Base-by-base conservation (phyloP, 2,113 vertebrate genomes). In the Himantopus leucocephalus region DNA sequence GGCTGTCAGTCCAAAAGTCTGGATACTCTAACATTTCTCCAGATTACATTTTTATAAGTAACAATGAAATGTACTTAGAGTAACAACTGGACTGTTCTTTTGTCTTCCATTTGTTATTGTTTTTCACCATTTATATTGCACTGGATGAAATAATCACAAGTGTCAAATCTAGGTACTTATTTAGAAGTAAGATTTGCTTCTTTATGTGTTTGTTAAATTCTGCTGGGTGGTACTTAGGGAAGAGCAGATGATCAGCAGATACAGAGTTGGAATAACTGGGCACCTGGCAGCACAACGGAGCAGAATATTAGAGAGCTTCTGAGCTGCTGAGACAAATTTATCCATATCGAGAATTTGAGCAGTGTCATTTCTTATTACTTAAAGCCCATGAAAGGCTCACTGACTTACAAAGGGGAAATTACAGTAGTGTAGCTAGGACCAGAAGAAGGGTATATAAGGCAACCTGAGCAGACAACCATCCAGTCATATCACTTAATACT, bases 281-380 rank as follows among this genome's bases (percentile, higher is more conserved):
- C 71, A 96, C 76, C 55, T 22, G n/a, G 58, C 21, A 76, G 60
- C 79, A 94, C 30, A 60, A 74, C 17, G 77, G 45, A 95, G 48
- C 32, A 92, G 93, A 95, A 92, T 86, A 85, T 85, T 94, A 97
- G 75, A 63, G 67, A 91, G 52, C 37, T 88, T 91, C 92, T 95
- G 79, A 96, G 71, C 71, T 94, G 55, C 81, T 90, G 87, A 92
- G 77, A 92, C 47, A 96, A 95, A 96, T 88, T 63, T 22, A 92
- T 88, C 78, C 26, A 45, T 37, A 73, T 4, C 2, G 5, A 88
- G 56, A 41, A 72, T 66, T 6, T 76, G 30, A 84, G 34, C 32
- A 62, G 6, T 64, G 53, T 14, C 12, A 84, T 80, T 74, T 86
- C 34, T 60, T 88, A 70, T 47, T 91, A 89, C 14, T 34, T 75